Conservation (phyloP, 1,140 invertebrate species). For the Pseudomyrmex flavicornis region DNA sequence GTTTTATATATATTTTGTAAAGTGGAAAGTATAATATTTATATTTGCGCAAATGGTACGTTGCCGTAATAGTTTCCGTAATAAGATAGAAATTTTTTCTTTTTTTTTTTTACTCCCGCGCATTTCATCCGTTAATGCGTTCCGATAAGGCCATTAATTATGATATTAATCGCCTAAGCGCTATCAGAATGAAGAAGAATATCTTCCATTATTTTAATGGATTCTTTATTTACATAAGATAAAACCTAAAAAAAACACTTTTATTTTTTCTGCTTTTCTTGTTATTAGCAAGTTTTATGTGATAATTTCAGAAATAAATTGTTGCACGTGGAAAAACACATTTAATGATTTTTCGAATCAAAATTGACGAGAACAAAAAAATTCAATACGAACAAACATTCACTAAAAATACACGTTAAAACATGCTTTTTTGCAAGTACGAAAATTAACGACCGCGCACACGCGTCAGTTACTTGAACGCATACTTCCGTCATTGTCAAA, state of each 20-base stretch:
- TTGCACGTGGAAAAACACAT: too few relatives aligned
- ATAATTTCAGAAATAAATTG: not conserved
- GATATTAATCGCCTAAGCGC: not conserved
- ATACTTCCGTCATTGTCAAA: not conserved
- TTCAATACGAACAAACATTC: too few relatives aligned
- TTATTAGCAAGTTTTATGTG: not conserved
- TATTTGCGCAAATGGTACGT: not conserved
- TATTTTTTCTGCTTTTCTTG: too few relatives aligned
- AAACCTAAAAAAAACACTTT: not conserved
- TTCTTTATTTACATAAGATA: not conserved
- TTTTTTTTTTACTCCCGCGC: not conserved
- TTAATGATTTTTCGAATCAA: too few relatives aligned
- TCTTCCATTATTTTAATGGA: constrained; percentile 16
- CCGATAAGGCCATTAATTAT: constrained; percentile 3
- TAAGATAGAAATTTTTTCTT: not conserved
- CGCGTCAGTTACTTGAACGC: not conserved
- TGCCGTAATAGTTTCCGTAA: constrained; percentile 3
- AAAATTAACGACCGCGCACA: not conserved
- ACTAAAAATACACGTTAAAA: too few relatives aligned
- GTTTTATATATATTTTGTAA: not conserved
- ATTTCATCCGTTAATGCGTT: not conserved
- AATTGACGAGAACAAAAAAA: too few relatives aligned
- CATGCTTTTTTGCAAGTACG: not conserved
- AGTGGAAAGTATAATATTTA: too few relatives aligned
- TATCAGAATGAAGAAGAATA: not conserved